Base-by-base conservation (phyloP, 2,797 vertebrate species). In the Darevskia mixta region DNA sequence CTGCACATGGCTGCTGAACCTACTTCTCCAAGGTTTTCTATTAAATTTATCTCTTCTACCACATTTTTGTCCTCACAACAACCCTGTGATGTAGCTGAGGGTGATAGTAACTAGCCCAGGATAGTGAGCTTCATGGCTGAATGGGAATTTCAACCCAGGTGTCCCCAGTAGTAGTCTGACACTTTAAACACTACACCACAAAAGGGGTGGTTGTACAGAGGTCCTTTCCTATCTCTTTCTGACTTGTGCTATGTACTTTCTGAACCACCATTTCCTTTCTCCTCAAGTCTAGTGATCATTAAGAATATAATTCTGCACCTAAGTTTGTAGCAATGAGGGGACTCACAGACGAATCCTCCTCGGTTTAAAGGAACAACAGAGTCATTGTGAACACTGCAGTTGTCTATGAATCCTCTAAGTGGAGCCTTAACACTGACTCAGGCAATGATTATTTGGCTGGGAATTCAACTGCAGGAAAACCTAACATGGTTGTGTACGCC, bases 341-440 rank as follows among this genome's bases (percentile, higher is more conserved):
- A 45, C 25, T 35, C 15, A 23, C 25, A 67, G 27, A 29, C 3
- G 2, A 67, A 15, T 11, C 13, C 8, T 7, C 13, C 15, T 17
- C 1, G 13, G 20, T 58, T 61, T 41, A 41, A 72, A 87, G 11
- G 38, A 41, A 23, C 58, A 20, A 75, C 7, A 49, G 35, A 82
- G 77, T 15, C 13, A 66, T 49, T 67, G 32, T 38, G 43, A 87
- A 67, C 75, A 15, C 3, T 76, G 88, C 94, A 95, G 27, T 92
- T 81, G 29, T 85, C 43, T 88, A 4, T 43, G 29, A 1, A 18
- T 85, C 92, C 94, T 93, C 93, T 93, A 93, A 94, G 29, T 90
- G 95, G 95, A 90, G 95, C 94, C 90, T 94, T 78, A 86, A 82
- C 58, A 72, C 81, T 64, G 7, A 45, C 67, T 61, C 72, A 83